These are phyloP conservation scores for Chrysaora quinquecirrha DNA, from an alignment of 30 jellyfish, hydroid and myxozoan species.

Conservation along the genomic window DNA sequence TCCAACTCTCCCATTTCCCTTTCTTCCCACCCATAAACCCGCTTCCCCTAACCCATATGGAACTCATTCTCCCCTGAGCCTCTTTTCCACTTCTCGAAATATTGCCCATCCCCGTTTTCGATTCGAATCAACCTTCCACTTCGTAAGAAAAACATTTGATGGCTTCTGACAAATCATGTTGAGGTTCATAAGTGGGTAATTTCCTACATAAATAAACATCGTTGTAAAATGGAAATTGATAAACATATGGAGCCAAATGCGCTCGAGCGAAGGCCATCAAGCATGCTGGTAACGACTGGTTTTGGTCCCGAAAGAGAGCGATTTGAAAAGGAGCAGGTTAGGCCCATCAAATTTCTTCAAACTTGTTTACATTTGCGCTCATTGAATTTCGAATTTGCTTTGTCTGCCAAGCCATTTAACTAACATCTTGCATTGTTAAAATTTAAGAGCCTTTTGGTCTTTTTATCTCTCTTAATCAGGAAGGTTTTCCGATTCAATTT, in stretches of 20 bases:
- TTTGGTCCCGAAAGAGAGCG: conserved; percentile 78
- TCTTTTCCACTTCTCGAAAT: neutral
- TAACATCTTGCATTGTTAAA: too few relatives aligned
- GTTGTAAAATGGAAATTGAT: conserved; percentile 53
- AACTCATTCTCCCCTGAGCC: too few relatives aligned
- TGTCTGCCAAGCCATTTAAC: too few relatives aligned
- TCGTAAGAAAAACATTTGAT: too few relatives aligned
- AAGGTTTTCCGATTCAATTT: too few relatives aligned
- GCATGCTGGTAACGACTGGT: conserved; percentile 77
- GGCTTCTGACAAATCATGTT: conserved; percentile 15
- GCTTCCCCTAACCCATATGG: too few relatives aligned
- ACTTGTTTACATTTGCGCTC: neutral
- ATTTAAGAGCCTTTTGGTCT: too few relatives aligned
- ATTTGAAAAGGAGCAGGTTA: conserved; percentile 82
- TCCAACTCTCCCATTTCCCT: too few relatives aligned
- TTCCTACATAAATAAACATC: neutral
- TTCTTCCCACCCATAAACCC: too few relatives aligned
- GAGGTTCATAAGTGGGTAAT: conserved; percentile 35
- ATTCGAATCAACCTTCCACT: too few relatives aligned
- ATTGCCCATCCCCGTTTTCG: conserved; percentile 3
- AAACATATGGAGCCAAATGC: conserved; percentile 66
- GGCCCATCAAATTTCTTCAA: neutral
- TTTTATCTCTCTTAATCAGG: too few relatives aligned
- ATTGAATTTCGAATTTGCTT: too few relatives aligned
- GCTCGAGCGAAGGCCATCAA: conserved; percentile 65